Evolutionary conservation across 37 sponge, comb jelly and placozoan genomes (phyloP).

Genomic region (Chondrosia reniformis): DNA sequence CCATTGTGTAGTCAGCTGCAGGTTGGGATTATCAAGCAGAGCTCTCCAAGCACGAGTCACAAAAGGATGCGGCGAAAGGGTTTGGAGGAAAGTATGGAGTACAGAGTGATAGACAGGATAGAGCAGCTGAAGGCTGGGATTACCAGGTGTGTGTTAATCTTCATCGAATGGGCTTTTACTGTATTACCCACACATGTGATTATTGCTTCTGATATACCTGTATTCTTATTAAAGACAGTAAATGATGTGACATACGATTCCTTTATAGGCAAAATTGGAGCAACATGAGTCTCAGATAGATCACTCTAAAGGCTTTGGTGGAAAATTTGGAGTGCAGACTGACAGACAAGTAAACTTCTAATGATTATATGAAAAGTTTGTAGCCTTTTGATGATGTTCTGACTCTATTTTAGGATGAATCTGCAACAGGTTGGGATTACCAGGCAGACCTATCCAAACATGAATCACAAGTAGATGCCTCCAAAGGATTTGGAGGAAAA

Average conservation of each 20-base stretch:
- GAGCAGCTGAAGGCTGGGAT: constrained; percentile 62
- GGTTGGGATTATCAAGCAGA: constrained; percentile 79
- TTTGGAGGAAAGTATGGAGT: constrained; percentile 94
- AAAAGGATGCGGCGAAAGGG: constrained; percentile 81
- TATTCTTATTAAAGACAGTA: too few relatives aligned
- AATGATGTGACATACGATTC: too few relatives aligned
- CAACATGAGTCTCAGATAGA: constrained; percentile 89
- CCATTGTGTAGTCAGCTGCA: constrained; percentile 63
- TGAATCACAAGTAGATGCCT: constrained; percentile 83
- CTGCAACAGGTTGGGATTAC: constrained; percentile 77
- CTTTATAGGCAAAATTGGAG: constrained; percentile 50
- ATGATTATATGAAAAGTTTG: too few relatives aligned
- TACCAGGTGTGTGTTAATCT: too few relatives aligned
- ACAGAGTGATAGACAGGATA: constrained; percentile 61
- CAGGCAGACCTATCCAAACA: constrained; percentile 75
- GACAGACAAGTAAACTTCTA: constrained; percentile 65
- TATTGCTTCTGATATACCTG: too few relatives aligned
- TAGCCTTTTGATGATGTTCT: neutral
- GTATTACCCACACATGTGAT: too few relatives aligned
- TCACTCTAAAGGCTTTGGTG: constrained; percentile 86
- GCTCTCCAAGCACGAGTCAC: constrained; percentile 78
- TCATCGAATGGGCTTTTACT: too few relatives aligned
- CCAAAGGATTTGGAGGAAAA: constrained; percentile 91
- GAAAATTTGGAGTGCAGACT: constrained; percentile 80
- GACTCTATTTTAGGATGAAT: constrained; percentile 6